These are phyloP conservation scores for Euclidia mi DNA, from an alignment of 2,888 invertebrate species.

Conservation along the genomic window DNA sequence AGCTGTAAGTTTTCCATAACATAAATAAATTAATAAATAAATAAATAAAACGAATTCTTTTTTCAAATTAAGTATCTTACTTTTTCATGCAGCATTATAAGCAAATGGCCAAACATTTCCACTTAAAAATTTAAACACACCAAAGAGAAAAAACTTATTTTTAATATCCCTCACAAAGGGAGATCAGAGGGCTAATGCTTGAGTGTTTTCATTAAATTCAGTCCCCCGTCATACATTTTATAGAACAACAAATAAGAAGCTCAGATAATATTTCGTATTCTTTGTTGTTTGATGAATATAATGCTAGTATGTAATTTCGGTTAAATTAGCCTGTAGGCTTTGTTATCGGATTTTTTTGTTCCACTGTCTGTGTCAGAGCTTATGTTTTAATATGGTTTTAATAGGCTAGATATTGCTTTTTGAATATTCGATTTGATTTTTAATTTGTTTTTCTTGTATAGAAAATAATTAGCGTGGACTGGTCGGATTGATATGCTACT, in stretches of 20 bases:
- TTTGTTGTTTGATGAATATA: slow-evolving; percentile 64
- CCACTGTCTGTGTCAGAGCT: not conserved
- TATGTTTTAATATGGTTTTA: too few relatives aligned
- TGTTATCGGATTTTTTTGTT: slow-evolving; percentile 12
- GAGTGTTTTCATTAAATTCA: slow-evolving; percentile 67
- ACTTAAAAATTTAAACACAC: slow-evolving; percentile 10
- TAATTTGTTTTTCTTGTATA: too few relatives aligned
- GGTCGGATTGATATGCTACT: too few relatives aligned
- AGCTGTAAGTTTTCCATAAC: too few relatives aligned
- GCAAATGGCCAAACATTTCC: slow-evolving; percentile 2
- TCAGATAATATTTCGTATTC: slow-evolving; percentile 68
- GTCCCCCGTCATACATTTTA: slow-evolving; percentile 69
- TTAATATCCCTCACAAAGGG: slow-evolving; percentile 58
- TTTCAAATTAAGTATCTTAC: too few relatives aligned
- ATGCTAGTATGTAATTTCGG: slow-evolving; percentile 44
- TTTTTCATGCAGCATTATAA: not conserved
- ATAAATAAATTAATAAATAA: too few relatives aligned
- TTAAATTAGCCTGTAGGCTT: slow-evolving; percentile 36
- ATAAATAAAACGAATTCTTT: too few relatives aligned
- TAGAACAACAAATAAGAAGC: slow-evolving; percentile 75
- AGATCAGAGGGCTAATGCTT: slow-evolving; percentile 58
- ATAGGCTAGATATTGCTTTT: slow-evolving; percentile 2
- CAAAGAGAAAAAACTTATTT: slow-evolving; percentile 33
- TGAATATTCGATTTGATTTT: too few relatives aligned
- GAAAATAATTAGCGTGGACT: too few relatives aligned